These are phyloP conservation scores for Tretioscincus oriximinensis DNA, from an alignment of 2,113 vertebrate species.

Conservation along the genomic window DNA sequence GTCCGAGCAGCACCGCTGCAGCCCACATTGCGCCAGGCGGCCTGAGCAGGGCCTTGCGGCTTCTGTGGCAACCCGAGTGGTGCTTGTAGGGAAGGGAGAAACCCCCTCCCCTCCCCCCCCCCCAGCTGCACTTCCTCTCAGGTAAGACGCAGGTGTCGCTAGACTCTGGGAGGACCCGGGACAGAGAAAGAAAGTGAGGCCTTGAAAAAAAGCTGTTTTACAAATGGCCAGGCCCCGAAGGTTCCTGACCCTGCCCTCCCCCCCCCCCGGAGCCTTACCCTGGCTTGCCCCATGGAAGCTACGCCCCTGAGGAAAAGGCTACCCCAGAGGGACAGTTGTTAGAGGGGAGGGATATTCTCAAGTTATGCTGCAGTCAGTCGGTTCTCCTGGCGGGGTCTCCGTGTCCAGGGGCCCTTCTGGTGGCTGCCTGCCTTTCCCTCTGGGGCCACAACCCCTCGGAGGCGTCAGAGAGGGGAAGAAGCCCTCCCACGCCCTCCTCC, in stretches of 20 bases:
- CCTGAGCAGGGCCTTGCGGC: background rate
- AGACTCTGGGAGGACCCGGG: too few relatives aligned
- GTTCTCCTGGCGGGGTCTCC: too few relatives aligned
- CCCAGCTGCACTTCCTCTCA: background rate
- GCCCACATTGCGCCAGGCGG: background rate
- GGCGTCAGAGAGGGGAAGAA: background rate
- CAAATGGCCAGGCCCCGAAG: too few relatives aligned
- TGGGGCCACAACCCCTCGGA: background rate
- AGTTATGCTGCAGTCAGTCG: background rate
- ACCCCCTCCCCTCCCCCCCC: too few relatives aligned
- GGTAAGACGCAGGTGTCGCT: background rate
- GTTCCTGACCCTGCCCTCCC: too few relatives aligned
- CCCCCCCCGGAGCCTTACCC: too few relatives aligned
- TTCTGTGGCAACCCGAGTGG: background rate
- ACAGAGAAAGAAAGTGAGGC: too few relatives aligned
- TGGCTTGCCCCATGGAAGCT: too few relatives aligned
- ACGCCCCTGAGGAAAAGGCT: too few relatives aligned
- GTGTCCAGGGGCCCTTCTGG: background rate
- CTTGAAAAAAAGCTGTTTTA: too few relatives aligned
- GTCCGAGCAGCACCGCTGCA: background rate
- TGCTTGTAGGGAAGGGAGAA: background rate
- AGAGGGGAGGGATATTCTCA: too few relatives aligned
- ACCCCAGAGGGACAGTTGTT: background rate
- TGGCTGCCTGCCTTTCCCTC: background rate
- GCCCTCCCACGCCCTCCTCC: background rate